Conservation (phyloP, 2,888 invertebrate genomes). For the Cacoxenus indagator region DNA sequence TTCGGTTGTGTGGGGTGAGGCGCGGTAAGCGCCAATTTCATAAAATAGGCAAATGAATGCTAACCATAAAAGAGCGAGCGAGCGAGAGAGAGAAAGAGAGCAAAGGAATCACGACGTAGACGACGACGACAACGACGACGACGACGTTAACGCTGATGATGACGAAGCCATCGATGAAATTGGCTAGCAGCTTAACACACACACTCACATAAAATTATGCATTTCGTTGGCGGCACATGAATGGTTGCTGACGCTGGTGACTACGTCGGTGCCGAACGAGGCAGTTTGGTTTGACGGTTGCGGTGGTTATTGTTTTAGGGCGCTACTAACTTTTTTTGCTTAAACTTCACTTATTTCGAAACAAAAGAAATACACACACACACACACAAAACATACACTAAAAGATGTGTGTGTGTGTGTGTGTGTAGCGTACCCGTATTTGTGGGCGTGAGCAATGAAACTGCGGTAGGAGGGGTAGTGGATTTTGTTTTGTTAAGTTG, state of each 20-base stretch:
- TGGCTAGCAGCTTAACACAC: too few relatives aligned
- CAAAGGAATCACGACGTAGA: slow-evolving; percentile 17
- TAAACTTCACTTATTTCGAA: too few relatives aligned
- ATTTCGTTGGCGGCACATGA: slow-evolving; percentile 21
- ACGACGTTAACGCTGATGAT: slow-evolving; percentile 50
- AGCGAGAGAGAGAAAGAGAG: slow-evolving; percentile 38
- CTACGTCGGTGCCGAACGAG: not conserved
- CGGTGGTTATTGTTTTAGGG: not conserved
- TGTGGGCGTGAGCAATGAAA: not conserved
- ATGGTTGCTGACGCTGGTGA: not conserved
- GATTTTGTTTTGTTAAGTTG: slow-evolving; percentile 55
- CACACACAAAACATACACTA: too few relatives aligned
- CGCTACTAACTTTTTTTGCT: too few relatives aligned
- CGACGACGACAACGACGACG: slow-evolving; percentile 12
- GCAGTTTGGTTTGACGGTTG: too few relatives aligned
- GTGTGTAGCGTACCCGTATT: slow-evolving; percentile 15
- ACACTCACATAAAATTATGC: slow-evolving; percentile 23
- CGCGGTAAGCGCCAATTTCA: not conserved
- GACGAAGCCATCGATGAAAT: slow-evolving; percentile 33
- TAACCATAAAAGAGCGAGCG: too few relatives aligned
- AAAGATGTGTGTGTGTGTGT: slow-evolving; percentile 20
- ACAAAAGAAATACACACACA: too few relatives aligned
- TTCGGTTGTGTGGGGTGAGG: not conserved
- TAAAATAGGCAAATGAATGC: slow-evolving; percentile 29
- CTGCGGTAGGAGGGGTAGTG: not conserved